Base-by-base conservation (phyloP, 2,888 invertebrate species). In the Diarsia dahlii region DNA sequence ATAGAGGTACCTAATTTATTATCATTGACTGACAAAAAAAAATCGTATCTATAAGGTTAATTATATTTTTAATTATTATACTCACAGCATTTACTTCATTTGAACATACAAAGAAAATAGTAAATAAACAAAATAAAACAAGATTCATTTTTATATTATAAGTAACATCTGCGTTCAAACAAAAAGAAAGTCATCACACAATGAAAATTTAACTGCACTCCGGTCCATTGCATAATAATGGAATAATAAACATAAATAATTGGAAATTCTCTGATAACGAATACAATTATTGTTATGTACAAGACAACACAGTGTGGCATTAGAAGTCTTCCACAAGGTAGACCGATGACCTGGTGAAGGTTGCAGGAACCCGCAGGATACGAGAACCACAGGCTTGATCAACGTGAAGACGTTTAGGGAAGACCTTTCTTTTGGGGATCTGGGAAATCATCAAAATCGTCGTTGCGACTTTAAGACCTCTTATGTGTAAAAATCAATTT, bases 71-170 rank as follows among this genome's bases (percentile, higher is more conserved):
- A 76, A 50, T 45, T 2, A 71, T 34, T 5, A 28, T 81, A 81
- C 92, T 94, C 93, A 96, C 95, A 92, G 94, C 93, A 84, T 90
- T 76, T 64, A 92, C 91, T 80, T 87, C 81, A 68, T 79, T 87
- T 74, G 91, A 86, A 87, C 90, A 87, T 84, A 89, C 70, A 84
- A 79, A 91, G 74, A 88, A 89, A 89, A 81, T 86, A 82, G 92
- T 90, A 87, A 93, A 87, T 88, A 93, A 88, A 92, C 89, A 93
- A 84, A 92, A 90, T 91, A 93, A 92, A 93, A 91, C 89, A 85
- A 93, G 91, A 92, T 90, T 90, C 95, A 95, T 95, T 90, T 92
- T 90, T 91, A 80, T 87, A 65, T 86, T 78, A 88, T 93, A n/a
- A n/a, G n/a, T n/a, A 92, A 90, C 92, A 92, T 87, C 85, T 81